Evolutionary conservation across 1,140 invertebrate species (phyloP), one percentile per base, ranked within the genome.

Genomic region (Paraescarpia echinospica): DNA sequence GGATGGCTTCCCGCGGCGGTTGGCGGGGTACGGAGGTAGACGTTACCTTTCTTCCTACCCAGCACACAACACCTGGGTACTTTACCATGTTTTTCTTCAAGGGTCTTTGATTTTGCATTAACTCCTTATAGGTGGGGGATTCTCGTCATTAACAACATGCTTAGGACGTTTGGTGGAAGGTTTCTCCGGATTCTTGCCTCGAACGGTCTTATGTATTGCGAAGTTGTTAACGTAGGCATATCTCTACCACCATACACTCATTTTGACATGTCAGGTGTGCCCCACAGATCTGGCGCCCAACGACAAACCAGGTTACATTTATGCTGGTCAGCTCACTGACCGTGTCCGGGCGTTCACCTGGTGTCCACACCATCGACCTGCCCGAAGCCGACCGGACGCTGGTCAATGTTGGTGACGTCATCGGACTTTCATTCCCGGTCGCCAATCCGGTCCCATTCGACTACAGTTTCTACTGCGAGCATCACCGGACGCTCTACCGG

Each of bases 381-480:
- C 12, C 22, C 59, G 59, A 77, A 77, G 9, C 59, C 59, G 22
- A 77, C 59, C 59, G 22, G 18, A 77, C 59, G 9, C 2, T 27
- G 59, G 59, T 77, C 18, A 77, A 77, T 18, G 59, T 41, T 90
- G 90, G 90, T 35, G 90, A 90, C 35, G 34, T 90, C 18, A 90
- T 90, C 34, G 90, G 90, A 34, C 35, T 90, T 18, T 90, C 90
- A 22, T 90, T 35, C 35, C 5, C 90, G 22, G 90, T 4, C 34
- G 90, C 34, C 90, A 90, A 90, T 41, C 90, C 90, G 34, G n/a
- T 90, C 14, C 34, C 90, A 22, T 90, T 35, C 35, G 90, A 90
- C 90, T 90, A 90, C 90, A 90, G 90, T n/a, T 90, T 41, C 34
- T 90, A 41, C 34, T 90, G 90, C n/a, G 34, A 90, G n/a, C 90